Conservation (phyloP, 2,888 invertebrate genomes). For the Zelleria hepariella region DNA sequence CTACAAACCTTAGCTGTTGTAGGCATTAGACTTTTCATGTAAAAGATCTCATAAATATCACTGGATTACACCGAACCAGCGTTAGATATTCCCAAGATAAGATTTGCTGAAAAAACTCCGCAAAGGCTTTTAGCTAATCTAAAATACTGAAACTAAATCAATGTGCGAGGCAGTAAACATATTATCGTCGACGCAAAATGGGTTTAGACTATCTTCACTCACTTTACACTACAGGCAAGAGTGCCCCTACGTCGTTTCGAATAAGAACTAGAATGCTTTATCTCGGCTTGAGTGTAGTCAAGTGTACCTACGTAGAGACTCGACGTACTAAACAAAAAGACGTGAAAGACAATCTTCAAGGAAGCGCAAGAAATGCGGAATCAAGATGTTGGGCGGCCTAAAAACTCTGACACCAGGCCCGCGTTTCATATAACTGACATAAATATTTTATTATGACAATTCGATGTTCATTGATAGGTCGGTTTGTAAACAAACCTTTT, state of each 20-base stretch:
- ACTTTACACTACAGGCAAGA: background rate
- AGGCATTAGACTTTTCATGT: background rate
- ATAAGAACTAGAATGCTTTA: background rate
- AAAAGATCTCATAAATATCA: background rate
- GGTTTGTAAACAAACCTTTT: too few relatives aligned
- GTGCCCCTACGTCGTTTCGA: background rate
- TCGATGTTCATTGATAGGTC: too few relatives aligned
- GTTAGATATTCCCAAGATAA: background rate
- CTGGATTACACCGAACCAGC: background rate
- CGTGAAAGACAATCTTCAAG: too few relatives aligned
- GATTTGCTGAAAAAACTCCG: background rate
- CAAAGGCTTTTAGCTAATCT: background rate
- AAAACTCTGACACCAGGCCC: too few relatives aligned
- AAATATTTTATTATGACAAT: too few relatives aligned
- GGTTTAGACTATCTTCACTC: background rate
- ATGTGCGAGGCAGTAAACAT: background rate
- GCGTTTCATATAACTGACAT: too few relatives aligned
- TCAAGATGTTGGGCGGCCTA: too few relatives aligned
- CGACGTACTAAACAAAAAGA: background rate
- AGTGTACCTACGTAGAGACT: background rate
- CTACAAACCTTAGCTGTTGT: too few relatives aligned
- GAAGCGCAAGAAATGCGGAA: too few relatives aligned
- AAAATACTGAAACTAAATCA: background rate
- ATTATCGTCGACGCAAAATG: background rate
- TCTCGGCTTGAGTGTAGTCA: background rate